A percentile compares a stretch with the other conserved stretches of the same genome.
Evolutionary conservation across 2,888 invertebrate genomes (phyloP).

Genomic region (Spisula solida): DNA sequence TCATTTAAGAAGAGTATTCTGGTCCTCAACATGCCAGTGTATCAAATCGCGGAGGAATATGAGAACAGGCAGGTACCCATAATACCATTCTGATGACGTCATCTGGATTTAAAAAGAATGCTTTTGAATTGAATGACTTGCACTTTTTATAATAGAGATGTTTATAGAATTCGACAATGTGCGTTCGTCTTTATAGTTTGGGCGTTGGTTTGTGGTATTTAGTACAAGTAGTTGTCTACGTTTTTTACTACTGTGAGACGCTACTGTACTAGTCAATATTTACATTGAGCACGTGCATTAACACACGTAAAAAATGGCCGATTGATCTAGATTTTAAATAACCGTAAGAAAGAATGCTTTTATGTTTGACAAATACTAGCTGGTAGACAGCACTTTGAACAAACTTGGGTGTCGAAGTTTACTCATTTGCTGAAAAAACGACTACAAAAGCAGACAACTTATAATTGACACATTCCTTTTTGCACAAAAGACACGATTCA

Average conservation of each 20-base stretch:
- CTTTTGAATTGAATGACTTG: conserved; percentile 14
- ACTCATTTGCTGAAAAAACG: not conserved
- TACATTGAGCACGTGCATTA: conserved; percentile 1
- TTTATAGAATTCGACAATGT: not conserved
- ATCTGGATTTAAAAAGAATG: conserved; percentile 4
- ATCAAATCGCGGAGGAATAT: not conserved
- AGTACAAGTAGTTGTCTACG: not conserved
- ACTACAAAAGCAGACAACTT: not conserved
- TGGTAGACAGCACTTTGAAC: not conserved
- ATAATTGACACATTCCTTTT: conserved; percentile 13
- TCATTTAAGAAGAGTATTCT: not conserved
- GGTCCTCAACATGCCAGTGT: not conserved
- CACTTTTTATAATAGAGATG: not conserved
- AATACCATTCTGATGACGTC: not conserved
- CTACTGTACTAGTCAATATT: not conserved
- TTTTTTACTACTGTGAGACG: not conserved
- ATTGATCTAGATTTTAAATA: not conserved
- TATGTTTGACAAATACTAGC: not conserved
- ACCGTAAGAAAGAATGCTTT: not conserved
- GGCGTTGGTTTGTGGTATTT: not conserved
- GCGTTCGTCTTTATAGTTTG: not conserved
- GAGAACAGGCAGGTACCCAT: not conserved
- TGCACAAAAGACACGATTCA: not conserved
- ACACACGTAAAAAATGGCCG: not conserved
- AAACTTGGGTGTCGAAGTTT: not conserved